Conservation (phyloP, 2,113 vertebrate species). For the Aptenodytes patagonicus region DNA sequence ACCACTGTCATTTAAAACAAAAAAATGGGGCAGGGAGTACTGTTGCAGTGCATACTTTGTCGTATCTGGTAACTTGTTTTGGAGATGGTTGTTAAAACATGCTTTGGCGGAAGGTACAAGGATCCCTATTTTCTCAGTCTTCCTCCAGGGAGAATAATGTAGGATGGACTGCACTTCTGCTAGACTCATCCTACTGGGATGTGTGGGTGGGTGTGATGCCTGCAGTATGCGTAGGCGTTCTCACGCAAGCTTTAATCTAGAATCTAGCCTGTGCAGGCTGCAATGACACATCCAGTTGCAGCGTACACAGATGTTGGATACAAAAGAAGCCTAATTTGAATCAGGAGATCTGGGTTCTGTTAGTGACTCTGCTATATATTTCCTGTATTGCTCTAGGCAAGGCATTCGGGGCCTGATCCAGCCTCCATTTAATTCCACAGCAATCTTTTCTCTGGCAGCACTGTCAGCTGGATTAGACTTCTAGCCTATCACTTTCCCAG, state of each 20-base stretch:
- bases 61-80: background rate
- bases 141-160: background rate
- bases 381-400: slow-evolving; percentile 34
- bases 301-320: slow-evolving; percentile 17
- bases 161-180: background rate
- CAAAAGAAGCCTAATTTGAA: slow-evolving; percentile 20
- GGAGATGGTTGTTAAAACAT: background rate
- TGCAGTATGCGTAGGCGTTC: background rate
- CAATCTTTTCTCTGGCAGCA: background rate
- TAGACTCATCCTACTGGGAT: background rate
- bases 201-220: background rate
- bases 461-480: background rate
- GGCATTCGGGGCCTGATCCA: background rate
- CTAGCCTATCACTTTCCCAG: background rate
- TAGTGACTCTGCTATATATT: slow-evolving; percentile 11
- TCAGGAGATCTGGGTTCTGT: slow-evolving; percentile 45
- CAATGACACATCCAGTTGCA: slow-evolving; percentile 2
- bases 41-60: background rate
- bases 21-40: background rate
- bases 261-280: background rate
- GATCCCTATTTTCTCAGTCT: background rate
- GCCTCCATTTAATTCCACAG: background rate
- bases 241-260: background rate
- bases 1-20: background rate
- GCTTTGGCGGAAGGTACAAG: background rate